phyloP scores from a whole-genome alignment of 2,113 vertebrate species.

The Dunckerocampus dactyliophorus region DNA sequence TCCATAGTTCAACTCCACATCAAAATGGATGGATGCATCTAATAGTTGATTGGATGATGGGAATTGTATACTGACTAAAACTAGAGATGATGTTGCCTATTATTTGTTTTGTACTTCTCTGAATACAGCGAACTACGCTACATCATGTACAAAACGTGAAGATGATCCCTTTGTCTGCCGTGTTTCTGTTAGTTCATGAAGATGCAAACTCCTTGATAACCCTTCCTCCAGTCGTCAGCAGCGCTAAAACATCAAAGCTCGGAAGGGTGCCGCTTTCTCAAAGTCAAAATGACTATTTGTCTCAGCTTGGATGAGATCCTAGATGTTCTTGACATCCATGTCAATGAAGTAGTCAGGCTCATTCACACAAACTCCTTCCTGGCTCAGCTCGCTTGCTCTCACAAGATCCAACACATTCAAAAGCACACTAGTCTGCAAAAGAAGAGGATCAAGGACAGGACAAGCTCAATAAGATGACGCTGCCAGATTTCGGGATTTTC shows the following conservation, averaged over 20 bases:
- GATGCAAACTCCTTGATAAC: conserved; percentile 34
- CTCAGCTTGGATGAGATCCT: conserved; percentile 58
- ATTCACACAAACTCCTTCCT: conserved; percentile 28
- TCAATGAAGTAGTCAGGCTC: conserved; percentile 40
- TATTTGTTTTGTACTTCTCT: neutral
- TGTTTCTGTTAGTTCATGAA: conserved; percentile 16
- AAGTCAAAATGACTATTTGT: conserved; percentile 56
- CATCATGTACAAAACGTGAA: neutral
- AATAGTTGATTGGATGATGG: too few species aligned
- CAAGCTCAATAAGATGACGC: conserved; percentile 29
- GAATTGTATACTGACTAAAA: neutral
- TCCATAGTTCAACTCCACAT: too few species aligned
- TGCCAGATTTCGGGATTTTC: conserved; percentile 36
- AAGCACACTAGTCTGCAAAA: conserved; percentile 57
- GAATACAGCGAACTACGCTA: too few species aligned
- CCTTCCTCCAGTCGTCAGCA: conserved; percentile 14
- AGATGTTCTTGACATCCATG: conserved; percentile 56
- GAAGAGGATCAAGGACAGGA: conserved; percentile 35
- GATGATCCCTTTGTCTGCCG: too few species aligned
- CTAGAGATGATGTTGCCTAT: too few species aligned
- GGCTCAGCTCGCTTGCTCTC: conserved; percentile 48
- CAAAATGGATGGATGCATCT: too few species aligned
- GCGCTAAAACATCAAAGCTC: conserved; percentile 48
- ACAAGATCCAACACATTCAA: conserved; percentile 50
- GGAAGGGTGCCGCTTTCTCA: conserved; percentile 36